Evolutionary conservation across 2,797 vertebrate genomes (phyloP), one percentile per base, ranked within the genome.

Genomic region (Sebastes matsubarae): DNA sequence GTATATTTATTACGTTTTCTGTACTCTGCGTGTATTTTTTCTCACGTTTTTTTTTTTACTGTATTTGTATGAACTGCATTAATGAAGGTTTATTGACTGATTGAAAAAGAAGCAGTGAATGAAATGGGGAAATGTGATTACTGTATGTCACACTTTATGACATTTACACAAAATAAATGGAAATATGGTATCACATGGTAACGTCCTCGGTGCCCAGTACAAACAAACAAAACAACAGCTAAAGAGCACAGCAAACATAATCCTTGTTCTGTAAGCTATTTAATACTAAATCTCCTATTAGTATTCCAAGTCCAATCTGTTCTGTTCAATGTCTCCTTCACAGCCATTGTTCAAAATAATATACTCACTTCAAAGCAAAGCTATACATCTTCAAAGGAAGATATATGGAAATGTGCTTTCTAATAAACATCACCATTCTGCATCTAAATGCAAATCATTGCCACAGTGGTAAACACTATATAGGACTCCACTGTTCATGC

Each of bases 281-380:
- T 78, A 82, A 82, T 82, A 83, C 52, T 59, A 88, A 89, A 84
- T 87, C 81, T 81, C 59, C 30, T 64, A 85, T 93, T 85, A 87
- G 68, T 88, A 88, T 93, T 92, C 88, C 46, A 66, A 57, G 76
- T 79, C 58, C n/a, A 65, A 59, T 75, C 27, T 75, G 46, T 72
- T 84, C 63, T 30, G 65, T 83, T 63, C 72, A 82, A 55, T 68
- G 69, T 78, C 65, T 83, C 61, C 70, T 57, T 88, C 42, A 29
- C 63, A 72, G 70, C 59, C 65, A 85, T 83, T 89, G 83, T 80
- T 86, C 66, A 61, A 85, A 85, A 86, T 86, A 77, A 82, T 70
- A 72, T 16, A 68, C 46, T 72, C 5, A 14, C 75, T 82, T 89
- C 79, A 89, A 89, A 90, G 84, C 75, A 81, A 74, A 72, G 70